These are phyloP conservation scores for Mythimna lalbum DNA, from an alignment of 2,888 invertebrate species.

Conservation along the genomic window DNA sequence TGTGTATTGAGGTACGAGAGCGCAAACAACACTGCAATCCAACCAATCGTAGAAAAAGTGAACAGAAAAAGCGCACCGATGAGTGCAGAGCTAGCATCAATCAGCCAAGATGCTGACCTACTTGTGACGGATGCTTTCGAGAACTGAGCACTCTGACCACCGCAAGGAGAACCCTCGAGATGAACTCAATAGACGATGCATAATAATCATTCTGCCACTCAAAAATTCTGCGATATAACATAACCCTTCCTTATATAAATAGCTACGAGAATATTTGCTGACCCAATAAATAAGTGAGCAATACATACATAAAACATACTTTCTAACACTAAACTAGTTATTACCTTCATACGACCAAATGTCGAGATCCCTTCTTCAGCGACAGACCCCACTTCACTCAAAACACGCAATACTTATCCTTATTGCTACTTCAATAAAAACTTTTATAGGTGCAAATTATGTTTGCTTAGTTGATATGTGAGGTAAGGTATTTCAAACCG, in stretches of 20 bases:
- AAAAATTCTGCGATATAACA: neutral
- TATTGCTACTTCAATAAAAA: conserved; percentile 40
- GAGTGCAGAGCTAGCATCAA: conserved; percentile 6
- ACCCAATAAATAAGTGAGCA: conserved; percentile 36
- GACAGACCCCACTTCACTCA: conserved; percentile 14
- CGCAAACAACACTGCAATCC: no score
- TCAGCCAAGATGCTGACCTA: conserved; percentile 21
- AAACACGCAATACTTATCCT: conserved; percentile 42
- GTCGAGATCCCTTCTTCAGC: conserved; percentile 32
- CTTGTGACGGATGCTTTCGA: neutral
- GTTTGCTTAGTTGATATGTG: conserved; percentile 10
- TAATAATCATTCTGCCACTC: conserved; percentile 13
- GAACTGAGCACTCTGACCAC: conserved; percentile 1
- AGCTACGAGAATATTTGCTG: conserved; percentile 16
- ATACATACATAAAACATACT: conserved; percentile 53
- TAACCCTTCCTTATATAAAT: conserved; percentile 14
- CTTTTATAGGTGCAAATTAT: conserved; percentile 39
- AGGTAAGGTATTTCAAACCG: conserved; percentile 22
- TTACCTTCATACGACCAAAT: conserved; percentile 49
- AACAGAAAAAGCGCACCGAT: neutral
- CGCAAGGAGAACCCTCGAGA: conserved; percentile 1
- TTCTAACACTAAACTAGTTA: conserved; percentile 48
- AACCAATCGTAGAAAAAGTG: no score
- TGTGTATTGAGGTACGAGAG: neutral
- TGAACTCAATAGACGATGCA: conserved; percentile 25